Percentiles rank a stretch among this genome's conserved stretches.
Conservation (phyloP, 1,140 invertebrate species). For the Leptopilina boulardi region DNA sequence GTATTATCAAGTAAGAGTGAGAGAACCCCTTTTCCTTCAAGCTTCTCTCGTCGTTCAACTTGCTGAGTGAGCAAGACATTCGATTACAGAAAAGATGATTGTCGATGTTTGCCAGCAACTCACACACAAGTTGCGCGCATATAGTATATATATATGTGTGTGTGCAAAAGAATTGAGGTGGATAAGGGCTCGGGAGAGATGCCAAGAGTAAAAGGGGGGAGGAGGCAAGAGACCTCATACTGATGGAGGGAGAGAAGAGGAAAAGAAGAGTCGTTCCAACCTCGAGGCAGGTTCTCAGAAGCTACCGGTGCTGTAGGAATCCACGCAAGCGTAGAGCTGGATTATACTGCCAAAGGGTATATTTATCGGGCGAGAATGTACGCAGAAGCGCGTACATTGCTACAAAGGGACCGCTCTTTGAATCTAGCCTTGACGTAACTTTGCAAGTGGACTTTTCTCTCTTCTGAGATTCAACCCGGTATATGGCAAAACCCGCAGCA, state of each 20-base stretch:
- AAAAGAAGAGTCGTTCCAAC: slow-evolving; percentile 51
- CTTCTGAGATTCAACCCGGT: slow-evolving; percentile 50
- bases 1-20: slow-evolving; percentile 22
- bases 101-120: slow-evolving; percentile 45
- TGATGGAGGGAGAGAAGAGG: slow-evolving; percentile 45
- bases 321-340: slow-evolving; percentile 65
- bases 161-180: slow-evolving; percentile 27
- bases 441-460: slow-evolving; percentile 54
- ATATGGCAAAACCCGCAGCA: slow-evolving; percentile 39
- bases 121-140: not conserved
- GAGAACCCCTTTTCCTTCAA: slow-evolving; percentile 20
- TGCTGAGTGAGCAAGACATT: slow-evolving; percentile 40
- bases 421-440: slow-evolving; percentile 73
- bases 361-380: slow-evolving; percentile 76
- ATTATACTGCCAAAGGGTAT: slow-evolving; percentile 76
- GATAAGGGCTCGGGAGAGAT: slow-evolving; percentile 37
- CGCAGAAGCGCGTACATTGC: slow-evolving; percentile 74
- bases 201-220: slow-evolving; percentile 31
- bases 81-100: slow-evolving; percentile 43
- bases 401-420: slow-evolving; percentile 74
- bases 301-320: slow-evolving; percentile 62
- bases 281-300: slow-evolving; percentile 66
- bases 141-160: not conserved
- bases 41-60: slow-evolving; percentile 38
- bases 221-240: slow-evolving; percentile 21